A percentile compares a stretch with the other conserved stretches of the same genome.
These are phyloP conservation scores for Chrysaora quinquecirrha DNA, from an alignment of 30 jellyfish, hydroid and myxozoan species.

Conservation along the genomic window DNA sequence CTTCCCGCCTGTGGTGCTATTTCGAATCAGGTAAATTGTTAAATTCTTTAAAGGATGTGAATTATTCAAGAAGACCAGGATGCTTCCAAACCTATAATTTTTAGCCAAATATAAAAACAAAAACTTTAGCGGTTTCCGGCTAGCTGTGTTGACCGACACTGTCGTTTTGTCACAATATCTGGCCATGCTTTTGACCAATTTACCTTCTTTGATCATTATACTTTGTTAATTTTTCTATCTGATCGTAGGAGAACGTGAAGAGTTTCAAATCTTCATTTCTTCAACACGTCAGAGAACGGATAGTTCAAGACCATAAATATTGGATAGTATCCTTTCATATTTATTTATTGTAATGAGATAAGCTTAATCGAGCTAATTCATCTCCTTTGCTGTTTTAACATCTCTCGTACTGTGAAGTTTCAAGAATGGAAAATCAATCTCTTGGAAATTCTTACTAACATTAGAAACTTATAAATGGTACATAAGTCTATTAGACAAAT, in stretches of 20 bases:
- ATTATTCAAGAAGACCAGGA: constrained; percentile 12
- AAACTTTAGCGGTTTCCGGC: background rate
- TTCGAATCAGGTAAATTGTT: constrained; percentile 33
- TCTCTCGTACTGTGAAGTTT: too few species aligned
- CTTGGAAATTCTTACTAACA: too few species aligned
- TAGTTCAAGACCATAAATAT: constrained; percentile 43
- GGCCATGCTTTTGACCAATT: too few species aligned
- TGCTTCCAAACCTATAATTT: background rate
- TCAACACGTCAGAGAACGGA: constrained; percentile 61
- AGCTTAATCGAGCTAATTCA: too few species aligned
- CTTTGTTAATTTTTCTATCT: too few species aligned
- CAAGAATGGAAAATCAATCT: too few species aligned
- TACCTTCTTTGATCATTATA: background rate
- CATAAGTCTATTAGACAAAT: too few species aligned
- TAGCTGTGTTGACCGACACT: too few species aligned
- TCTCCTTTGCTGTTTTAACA: too few species aligned
- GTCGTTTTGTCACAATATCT: too few species aligned
- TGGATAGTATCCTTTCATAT: constrained; percentile 80
- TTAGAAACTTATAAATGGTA: too few species aligned
- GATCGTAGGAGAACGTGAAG: background rate
- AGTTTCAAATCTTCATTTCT: constrained; percentile 19
- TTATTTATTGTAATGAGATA: too few species aligned
- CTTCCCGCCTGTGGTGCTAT: constrained; percentile 79
- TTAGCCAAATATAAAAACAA: background rate
- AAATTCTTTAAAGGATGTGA: background rate